phyloP scores from a whole-genome alignment of 2,888 invertebrate species.

The Drosophila melanosoma region DNA sequence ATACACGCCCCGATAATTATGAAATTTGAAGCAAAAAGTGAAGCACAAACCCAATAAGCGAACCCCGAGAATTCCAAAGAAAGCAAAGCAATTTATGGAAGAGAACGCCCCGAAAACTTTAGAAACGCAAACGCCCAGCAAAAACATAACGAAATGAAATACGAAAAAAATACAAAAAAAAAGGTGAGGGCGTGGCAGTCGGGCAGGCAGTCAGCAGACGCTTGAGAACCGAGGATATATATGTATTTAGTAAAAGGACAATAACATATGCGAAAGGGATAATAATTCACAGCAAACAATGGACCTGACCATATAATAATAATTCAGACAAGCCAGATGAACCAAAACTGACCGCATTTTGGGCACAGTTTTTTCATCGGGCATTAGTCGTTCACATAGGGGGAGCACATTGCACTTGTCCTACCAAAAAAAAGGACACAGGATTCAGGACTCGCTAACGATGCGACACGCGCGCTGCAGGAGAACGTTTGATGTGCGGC shows the following conservation, averaged over 20 bases:
- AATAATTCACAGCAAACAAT: constrained; percentile 71
- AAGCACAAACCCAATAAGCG: constrained; percentile 44
- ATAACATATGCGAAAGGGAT: constrained; percentile 78
- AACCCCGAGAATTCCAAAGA: constrained; percentile 59
- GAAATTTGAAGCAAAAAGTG: constrained; percentile 64
- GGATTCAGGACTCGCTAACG: constrained; percentile 46
- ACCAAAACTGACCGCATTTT: constrained; percentile 61
- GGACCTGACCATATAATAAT: constrained; percentile 49
- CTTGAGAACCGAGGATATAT: constrained; percentile 28
- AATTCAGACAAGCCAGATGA: constrained; percentile 62
- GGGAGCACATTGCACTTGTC: constrained; percentile 45
- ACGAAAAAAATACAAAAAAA: constrained; percentile 8
- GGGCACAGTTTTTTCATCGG: constrained; percentile 38
- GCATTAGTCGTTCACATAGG: constrained; percentile 29
- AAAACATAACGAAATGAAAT: constrained; percentile 20
- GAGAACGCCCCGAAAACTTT: constrained; percentile 67
- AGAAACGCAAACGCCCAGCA: constrained; percentile 56
- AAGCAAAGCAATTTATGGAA: constrained; percentile 73
- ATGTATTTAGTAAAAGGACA: constrained; percentile 47
- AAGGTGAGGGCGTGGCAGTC: constrained; percentile 46
- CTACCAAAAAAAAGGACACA: constrained; percentile 32
- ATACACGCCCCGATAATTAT: constrained; percentile 75
- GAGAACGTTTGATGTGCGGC: constrained; percentile 52
- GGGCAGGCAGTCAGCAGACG: constrained; percentile 38
- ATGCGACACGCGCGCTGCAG: constrained; percentile 75